Base-by-base conservation (phyloP, 1,140 invertebrate species). In the Hypsibius dujardini region DNA sequence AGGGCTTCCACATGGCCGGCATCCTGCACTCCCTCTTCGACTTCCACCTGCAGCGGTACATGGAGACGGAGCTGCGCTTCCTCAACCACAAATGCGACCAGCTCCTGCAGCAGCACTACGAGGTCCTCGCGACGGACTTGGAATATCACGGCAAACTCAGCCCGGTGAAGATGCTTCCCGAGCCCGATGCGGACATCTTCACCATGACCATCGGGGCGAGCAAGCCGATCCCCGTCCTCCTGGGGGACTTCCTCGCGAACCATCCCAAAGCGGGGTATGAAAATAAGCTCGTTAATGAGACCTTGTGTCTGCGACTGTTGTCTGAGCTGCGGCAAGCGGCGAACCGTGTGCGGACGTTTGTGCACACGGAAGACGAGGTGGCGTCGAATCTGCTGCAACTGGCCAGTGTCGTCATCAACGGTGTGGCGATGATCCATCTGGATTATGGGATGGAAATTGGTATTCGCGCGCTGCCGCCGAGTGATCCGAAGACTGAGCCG, bases 361-460 rank as follows among this genome's bases (percentile, higher is more conserved):
- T 28, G 28, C 28, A 28, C 28, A 28, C 28, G 28, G 28, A 28
- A 7, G n/a, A 56, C 50, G 50, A 56, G 50, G 7, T 56, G n/a
- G 50, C 50, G 7, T 12, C 7, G 7, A 12, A n/a, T n/a, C n/a
- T 56, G 50, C 50, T 56, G 50, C 7, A 56, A n/a, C 7, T 56
- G 50, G 50, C 7, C 7, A 7, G n/a, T 7, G n/a, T n/a, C 7
- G 50, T n/a, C n/a, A 56, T 56, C n/a, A 7, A n/a, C 7, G 7
- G n/a, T 56, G n/a, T 56, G 7, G 7, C n/a, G 50, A 12, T 56
- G 7, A n/a, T 56, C 7, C 62, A 67, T 67, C 12, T 45, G 12
- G 62, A 67, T 15, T 67, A 67, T 42, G 62, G 62, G 42, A 12
- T 67, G 62, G 62, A 67, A 7, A 45, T 45, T 67, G 62, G 62